A percentile compares a stretch with the other conserved stretches of the same genome.
phyloP scores from a whole-genome alignment of 2,113 vertebrate species.

The Neogale vison region DNA sequence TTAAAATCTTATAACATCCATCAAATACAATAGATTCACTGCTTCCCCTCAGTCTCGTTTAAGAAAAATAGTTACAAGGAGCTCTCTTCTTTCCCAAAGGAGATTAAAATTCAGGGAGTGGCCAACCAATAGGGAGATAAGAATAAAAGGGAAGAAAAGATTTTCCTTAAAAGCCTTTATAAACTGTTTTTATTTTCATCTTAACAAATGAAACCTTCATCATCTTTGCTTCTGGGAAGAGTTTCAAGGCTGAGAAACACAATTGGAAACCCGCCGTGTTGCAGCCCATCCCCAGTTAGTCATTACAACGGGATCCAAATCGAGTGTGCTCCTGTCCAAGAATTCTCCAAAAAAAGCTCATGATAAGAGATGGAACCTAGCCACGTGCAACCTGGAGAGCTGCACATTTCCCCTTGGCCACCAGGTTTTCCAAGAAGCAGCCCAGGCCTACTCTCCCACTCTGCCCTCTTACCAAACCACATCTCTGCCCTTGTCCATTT shows the following conservation, averaged over 20 bases:
- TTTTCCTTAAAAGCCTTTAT: slow-evolving; percentile 43
- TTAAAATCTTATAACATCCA: slow-evolving; percentile 58
- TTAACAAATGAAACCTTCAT: slow-evolving; percentile 55
- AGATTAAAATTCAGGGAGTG: slow-evolving; percentile 48
- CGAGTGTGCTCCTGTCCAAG: background rate
- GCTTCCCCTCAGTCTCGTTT: slow-evolving; percentile 13
- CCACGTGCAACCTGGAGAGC: background rate
- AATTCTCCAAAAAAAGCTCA: slow-evolving; percentile 17
- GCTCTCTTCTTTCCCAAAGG: slow-evolving; percentile 26
- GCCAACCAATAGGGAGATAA: background rate
- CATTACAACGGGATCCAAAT: slow-evolving; percentile 43
- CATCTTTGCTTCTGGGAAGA: slow-evolving; percentile 57
- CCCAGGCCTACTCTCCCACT: background rate
- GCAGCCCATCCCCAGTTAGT: slow-evolving; percentile 30
- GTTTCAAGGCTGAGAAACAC: slow-evolving; percentile 61
- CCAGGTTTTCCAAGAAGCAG: slow-evolving; percentile 17
- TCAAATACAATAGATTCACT: slow-evolving; percentile 16
- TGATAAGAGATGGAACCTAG: slow-evolving; percentile 25
- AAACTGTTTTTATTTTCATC: slow-evolving; percentile 54
- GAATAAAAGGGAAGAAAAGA: slow-evolving; percentile 44
- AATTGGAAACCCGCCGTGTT: slow-evolving; percentile 18
- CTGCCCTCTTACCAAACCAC: background rate
- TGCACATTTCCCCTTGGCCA: background rate
- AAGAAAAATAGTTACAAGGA: slow-evolving; percentile 33
- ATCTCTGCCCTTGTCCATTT: background rate